Conservation (phyloP, 2,888 invertebrate genomes). For the Caenorhabditis doughertyi region DNA sequence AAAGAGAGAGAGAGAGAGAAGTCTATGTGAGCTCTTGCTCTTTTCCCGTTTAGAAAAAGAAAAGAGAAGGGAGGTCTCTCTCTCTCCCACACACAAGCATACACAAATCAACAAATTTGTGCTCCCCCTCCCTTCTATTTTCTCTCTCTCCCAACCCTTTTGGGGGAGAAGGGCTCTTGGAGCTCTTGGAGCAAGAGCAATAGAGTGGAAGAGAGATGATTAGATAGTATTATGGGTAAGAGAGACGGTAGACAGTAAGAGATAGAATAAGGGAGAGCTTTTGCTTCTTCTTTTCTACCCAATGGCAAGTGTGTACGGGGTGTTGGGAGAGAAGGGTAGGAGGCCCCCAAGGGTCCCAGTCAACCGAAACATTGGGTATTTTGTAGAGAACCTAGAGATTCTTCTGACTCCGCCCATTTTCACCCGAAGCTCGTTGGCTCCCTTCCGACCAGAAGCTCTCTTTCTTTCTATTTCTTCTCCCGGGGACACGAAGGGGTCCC, state of each 20-base stretch:
- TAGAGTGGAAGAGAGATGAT: slow-evolving; percentile 47
- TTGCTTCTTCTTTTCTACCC: slow-evolving; percentile 28
- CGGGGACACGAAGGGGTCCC: slow-evolving; percentile 7
- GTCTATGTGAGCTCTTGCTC: slow-evolving; percentile 32
- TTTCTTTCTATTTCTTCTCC: not conserved
- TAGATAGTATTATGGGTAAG: slow-evolving; percentile 29
- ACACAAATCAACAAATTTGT: slow-evolving; percentile 60
- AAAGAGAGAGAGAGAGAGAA: slow-evolving; percentile 22
- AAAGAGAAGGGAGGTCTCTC: slow-evolving; percentile 37
- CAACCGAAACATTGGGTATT: slow-evolving; percentile 31
- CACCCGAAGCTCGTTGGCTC: slow-evolving; percentile 38
- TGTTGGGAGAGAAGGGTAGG: slow-evolving; percentile 4
- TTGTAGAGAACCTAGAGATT: slow-evolving; percentile 4
- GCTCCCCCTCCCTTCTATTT: slow-evolving; percentile 6
- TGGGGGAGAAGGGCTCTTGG: slow-evolving; percentile 16
- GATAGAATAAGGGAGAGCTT: slow-evolving; percentile 16
- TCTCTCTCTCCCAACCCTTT: slow-evolving; percentile 7
- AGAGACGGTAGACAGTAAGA: slow-evolving; percentile 28
- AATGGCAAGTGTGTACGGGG: slow-evolving; percentile 41
- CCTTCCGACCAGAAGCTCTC: not conserved
- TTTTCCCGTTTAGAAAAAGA: slow-evolving; percentile 35
- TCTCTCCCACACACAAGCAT: slow-evolving; percentile 42
- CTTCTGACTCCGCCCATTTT: slow-evolving; percentile 18
- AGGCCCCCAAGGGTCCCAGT: slow-evolving; percentile 33
- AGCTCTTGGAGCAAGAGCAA: slow-evolving; percentile 44